phyloP scores from a whole-genome alignment of 2,797 vertebrate species.

The Menidia menidia region DNA sequence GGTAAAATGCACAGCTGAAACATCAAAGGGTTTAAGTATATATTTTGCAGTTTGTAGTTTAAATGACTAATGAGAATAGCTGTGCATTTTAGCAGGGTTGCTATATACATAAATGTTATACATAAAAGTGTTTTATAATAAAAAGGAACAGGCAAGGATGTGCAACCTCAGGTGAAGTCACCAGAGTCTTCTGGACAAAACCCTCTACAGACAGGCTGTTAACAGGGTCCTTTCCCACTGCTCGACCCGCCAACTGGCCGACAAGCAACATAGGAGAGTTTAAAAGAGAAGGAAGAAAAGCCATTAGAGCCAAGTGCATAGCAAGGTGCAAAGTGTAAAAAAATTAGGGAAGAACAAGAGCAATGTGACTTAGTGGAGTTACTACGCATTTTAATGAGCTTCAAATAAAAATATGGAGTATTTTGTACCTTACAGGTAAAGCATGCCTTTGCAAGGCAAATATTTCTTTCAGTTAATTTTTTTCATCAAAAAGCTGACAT shows the following conservation, averaged over 20 bases:
- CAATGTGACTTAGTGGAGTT: conserved; percentile 3
- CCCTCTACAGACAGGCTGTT: conserved; percentile 91
- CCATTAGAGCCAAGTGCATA: conserved; percentile 61
- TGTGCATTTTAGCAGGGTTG: no score
- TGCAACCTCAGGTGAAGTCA: conserved; percentile 96
- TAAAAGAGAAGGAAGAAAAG: conserved; percentile 68
- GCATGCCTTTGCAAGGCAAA: conserved; percentile 63
- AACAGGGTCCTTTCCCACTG: conserved; percentile 87
- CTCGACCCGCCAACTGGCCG: conserved; percentile 87
- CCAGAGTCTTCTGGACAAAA: conserved; percentile 95
- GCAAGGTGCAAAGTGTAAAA: conserved; percentile 20
- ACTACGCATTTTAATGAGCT: conserved; percentile 31
- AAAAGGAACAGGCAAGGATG: conserved; percentile 60
- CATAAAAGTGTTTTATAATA: background rate
- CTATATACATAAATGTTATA: no score
- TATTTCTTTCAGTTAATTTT: conserved; percentile 26
- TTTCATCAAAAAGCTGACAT: conserved; percentile 55
- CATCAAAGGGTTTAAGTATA: conserved; percentile 11
- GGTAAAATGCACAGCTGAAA: conserved; percentile 9
- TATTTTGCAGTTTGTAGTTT: conserved; percentile 3
- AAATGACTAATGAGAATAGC: no score
- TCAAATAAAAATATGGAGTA: conserved; percentile 29
- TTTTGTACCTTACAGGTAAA: conserved; percentile 39
- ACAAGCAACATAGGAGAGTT: conserved; percentile 63
- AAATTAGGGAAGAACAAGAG: conserved; percentile 16